A percentile compares a stretch with the other conserved stretches of the same genome.
These are phyloP conservation scores for Leptobrachium leishanense DNA, from an alignment of 2,113 vertebrate species.

Conservation along the genomic window DNA sequence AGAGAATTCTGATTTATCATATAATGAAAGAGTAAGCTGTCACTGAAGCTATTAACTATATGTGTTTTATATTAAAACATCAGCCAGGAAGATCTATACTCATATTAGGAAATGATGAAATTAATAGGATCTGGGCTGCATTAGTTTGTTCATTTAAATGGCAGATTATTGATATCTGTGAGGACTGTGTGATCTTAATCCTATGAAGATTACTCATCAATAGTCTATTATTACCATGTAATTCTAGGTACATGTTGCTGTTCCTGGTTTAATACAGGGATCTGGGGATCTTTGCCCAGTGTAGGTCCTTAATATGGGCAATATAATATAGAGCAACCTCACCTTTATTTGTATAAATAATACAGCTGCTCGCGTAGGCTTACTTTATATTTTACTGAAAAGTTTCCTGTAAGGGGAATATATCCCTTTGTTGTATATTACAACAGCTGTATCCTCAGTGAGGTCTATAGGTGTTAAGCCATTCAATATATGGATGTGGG, in stretches of 20 bases:
- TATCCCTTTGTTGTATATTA: not conserved
- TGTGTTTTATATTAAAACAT: slow-evolving; percentile 1
- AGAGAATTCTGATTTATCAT: not conserved
- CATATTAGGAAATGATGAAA: not conserved
- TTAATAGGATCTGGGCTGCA: not conserved
- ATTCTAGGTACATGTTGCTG: too few species aligned
- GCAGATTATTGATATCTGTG: too few species aligned
- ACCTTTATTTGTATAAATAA: too few species aligned
- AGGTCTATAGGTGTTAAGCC: not conserved
- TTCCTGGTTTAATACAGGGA: too few species aligned
- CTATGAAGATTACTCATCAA: not conserved
- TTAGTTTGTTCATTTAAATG: not conserved
- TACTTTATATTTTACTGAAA: too few species aligned
- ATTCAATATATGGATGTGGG: not conserved
- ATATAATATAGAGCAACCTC: too few species aligned
- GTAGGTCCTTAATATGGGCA: not conserved
- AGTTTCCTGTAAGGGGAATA: not conserved
- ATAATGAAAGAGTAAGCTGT: not conserved
- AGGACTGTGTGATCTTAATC: not conserved
- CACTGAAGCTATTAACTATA: not conserved
- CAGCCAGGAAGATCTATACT: not conserved
- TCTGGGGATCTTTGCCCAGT: too few species aligned
- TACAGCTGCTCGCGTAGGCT: too few species aligned
- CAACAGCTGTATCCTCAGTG: not conserved
- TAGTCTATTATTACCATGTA: not conserved